These are phyloP conservation scores for Patiria miniata DNA, from an alignment of 35 echinoderm and acorn worm genomes.

Conservation along the genomic window DNA sequence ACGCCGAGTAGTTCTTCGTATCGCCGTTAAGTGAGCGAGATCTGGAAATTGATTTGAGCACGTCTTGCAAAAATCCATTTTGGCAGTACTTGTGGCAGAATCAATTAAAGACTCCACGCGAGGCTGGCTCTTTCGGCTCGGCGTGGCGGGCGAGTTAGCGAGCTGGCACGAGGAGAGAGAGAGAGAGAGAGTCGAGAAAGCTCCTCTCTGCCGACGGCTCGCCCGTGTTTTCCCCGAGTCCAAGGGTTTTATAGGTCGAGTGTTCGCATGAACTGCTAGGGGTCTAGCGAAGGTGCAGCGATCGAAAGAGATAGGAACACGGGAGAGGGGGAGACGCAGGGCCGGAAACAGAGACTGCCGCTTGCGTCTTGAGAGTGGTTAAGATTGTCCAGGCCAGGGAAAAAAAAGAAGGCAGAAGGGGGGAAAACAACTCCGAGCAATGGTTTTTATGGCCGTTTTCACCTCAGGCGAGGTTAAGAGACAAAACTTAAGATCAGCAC, in stretches of 20 bases:
- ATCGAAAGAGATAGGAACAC: slow-evolving; percentile 28
- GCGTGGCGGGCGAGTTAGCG: neutral
- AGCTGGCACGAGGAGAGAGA: neutral
- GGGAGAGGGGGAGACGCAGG: neutral
- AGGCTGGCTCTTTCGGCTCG: neutral
- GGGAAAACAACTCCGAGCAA: slow-evolving; percentile 9
- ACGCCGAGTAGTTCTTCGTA: neutral
- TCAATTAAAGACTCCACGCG: slow-evolving; percentile 6
- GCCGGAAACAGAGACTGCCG: slow-evolving; percentile 15
- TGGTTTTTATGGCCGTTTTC: slow-evolving; percentile 4
- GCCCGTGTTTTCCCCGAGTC: neutral
- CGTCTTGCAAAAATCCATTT: slow-evolving; percentile 33
- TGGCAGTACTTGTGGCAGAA: slow-evolving; percentile 26
- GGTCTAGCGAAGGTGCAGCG: neutral
- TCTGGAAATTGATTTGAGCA: slow-evolving; percentile 33
- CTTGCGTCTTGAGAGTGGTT: slow-evolving; percentile 30
- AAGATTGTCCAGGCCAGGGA: slow-evolving; percentile 2
- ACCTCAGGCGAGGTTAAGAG: slow-evolving; percentile 17
- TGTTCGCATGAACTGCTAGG: slow-evolving; percentile 5
- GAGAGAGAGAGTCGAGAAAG: too few species aligned
- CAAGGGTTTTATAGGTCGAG: slow-evolving; percentile 16
- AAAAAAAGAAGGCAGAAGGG: neutral
- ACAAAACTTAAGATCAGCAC: slow-evolving; percentile 7
- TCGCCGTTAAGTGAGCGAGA: slow-evolving; percentile 20
- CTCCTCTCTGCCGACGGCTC: neutral